phyloP scores from a whole-genome alignment of 1,140 invertebrate species.

The Philopotamus ludificatus region DNA sequence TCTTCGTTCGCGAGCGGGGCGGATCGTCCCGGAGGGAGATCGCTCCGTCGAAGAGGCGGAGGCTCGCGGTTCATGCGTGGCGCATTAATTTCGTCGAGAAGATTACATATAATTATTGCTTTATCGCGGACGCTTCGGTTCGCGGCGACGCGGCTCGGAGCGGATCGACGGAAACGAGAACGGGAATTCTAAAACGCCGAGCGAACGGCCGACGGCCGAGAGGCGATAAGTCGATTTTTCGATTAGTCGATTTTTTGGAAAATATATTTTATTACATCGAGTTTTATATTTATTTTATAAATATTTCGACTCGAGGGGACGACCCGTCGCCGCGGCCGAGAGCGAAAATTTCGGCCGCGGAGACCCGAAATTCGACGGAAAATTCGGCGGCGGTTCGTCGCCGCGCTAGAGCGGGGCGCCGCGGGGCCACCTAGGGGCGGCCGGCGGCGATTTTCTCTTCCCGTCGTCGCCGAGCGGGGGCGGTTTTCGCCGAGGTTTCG shows the following conservation, averaged over 20 bases:
- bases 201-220: background rate
- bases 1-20: slow-evolving; percentile 20
- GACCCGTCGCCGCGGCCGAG: background rate
- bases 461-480: background rate
- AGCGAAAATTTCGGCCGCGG: background rate
- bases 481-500: background rate
- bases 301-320: background rate
- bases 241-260: no score
- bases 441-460: background rate
- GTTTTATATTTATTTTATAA: background rate
- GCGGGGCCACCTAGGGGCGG: no score
- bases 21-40: background rate
- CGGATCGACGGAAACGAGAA: slow-evolving; percentile 10
- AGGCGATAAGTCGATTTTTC: background rate
- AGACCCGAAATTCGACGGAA: background rate
- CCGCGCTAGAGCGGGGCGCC: background rate
- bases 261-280: background rate
- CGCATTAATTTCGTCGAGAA: slow-evolving; percentile 27
- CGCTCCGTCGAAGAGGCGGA: slow-evolving; percentile 10
- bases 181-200: background rate
- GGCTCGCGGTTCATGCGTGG: slow-evolving; percentile 24
- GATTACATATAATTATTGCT: slow-evolving; percentile 32
- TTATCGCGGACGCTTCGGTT: background rate
- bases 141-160: background rate
- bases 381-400: no score